Base-by-base conservation (phyloP, 2,888 invertebrate species). In the Xestia ashworthii region DNA sequence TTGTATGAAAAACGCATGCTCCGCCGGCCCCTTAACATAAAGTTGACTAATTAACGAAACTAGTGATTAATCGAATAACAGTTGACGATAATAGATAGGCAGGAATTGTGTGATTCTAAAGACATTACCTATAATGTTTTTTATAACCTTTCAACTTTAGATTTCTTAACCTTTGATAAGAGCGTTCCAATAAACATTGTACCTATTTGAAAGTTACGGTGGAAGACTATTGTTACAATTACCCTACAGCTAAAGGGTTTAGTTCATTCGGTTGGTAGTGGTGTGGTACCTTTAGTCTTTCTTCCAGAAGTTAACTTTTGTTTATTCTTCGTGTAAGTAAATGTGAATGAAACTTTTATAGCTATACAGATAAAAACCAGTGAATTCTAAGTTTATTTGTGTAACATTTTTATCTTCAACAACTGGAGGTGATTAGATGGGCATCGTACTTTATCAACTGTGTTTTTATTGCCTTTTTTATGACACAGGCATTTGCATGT, bases 381-480 rank as follows among this genome's bases (percentile, higher is more conserved):
- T 66, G 12, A 60, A 38, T 71, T 71, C 64, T n/a, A 66, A 62
- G 71, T 72, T 68, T 64, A 76, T 64, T 73, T 83, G 25, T 67
- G 66, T 73, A 71, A 67, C 50, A 69, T 73, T 79, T 81, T 81
- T 85, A 83, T 79, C 74, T 80, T 80, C 66, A 78, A 78, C 78
- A 84, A 86, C 79, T 76, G 48, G 67, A 77, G 62, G 80, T 85
- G 84, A 81, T 86, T 84, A 81, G 81, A 85, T 88, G 83, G 74
- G 50, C 74, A 78, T 66, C 75, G 76, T 77, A 80, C 81, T 81
- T 80, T 80, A 82, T 83, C 84, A 86, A 87, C 78, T 73, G 72
- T 75, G 65, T 76, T 78, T 88, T 84, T 86, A 84, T 80, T 85
- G 65, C 81, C 70, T 81, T 82, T 82, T 83, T 81, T 88, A 88